A percentile compares a stretch with the other conserved stretches of the same genome.
These are phyloP conservation scores for Scylla paramamosain DNA, from an alignment of 1,140 invertebrate genomes.

Conservation along the genomic window DNA sequence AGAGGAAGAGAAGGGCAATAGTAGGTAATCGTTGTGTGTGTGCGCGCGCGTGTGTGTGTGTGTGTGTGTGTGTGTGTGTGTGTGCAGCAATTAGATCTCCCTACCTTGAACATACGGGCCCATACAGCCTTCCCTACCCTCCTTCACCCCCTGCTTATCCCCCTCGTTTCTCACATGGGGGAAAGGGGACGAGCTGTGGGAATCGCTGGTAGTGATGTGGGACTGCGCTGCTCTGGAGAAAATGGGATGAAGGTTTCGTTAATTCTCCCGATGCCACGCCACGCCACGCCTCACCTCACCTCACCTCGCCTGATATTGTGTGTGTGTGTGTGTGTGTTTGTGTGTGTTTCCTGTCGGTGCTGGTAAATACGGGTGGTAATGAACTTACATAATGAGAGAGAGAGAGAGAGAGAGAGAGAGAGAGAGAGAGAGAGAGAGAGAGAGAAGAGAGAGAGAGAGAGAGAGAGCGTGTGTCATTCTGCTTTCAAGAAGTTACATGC, in stretches of 20 bases:
- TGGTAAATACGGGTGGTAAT: no score
- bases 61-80: neutral
- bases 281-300: neutral
- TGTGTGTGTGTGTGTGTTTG: no score
- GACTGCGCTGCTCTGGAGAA: neutral
- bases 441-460: no score
- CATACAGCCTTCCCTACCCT: neutral
- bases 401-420: no score
- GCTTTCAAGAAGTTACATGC: no score
- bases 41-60: no score
- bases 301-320: neutral
- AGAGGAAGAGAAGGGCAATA: neutral
- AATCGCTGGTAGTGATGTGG: no score
- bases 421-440: no score
- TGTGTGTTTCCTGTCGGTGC: no score
- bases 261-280: neutral
- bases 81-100: neutral
- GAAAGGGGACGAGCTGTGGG: neutral
- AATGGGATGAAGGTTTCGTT: neutral
- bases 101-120: neutral
- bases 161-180: neutral
- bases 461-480: no score
- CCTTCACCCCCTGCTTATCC: neutral
- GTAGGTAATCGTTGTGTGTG: no score
- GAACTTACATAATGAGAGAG: no score